A percentile compares a stretch with the other conserved stretches of the same genome.
Evolutionary conservation across 2,797 vertebrate genomes (phyloP).

Genomic region (Anguilla anguilla): DNA sequence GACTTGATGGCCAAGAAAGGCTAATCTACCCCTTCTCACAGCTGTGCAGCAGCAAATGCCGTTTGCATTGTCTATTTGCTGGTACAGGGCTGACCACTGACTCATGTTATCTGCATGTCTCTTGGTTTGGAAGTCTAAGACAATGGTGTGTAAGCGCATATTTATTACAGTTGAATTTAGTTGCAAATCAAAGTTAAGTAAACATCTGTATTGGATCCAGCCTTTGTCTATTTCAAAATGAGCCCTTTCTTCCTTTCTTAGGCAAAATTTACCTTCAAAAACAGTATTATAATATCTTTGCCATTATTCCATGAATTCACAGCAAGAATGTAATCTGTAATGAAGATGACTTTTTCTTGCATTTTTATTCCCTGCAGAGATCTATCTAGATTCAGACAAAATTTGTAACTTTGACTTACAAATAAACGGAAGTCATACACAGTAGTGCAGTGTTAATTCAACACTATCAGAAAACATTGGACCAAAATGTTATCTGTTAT

Average conservation of each 20-base stretch:
- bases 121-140: not conserved
- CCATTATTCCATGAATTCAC: no score
- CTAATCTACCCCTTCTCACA: not conserved
- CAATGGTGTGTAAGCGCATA: not conserved
- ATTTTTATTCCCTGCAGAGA: not conserved
- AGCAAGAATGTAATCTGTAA: not conserved
- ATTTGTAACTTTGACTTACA: not conserved
- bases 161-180: not conserved
- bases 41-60: not conserved
- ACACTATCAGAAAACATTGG: no score
- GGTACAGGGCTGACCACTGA: not conserved
- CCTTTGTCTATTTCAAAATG: not conserved
- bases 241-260: not conserved
- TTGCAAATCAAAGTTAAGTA: not conserved
- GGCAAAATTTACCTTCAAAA: not conserved
- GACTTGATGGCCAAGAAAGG: not conserved
- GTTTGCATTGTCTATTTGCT: not conserved
- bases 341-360: not conserved
- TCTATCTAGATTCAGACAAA: not conserved
- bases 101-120: not conserved
- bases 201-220: not conserved
- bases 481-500: no score
- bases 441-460: no score
- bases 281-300: no score
- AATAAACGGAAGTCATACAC: not conserved